Base-by-base conservation (phyloP, 2,113 vertebrate genomes). In the Pelobates fuscus region DNA sequence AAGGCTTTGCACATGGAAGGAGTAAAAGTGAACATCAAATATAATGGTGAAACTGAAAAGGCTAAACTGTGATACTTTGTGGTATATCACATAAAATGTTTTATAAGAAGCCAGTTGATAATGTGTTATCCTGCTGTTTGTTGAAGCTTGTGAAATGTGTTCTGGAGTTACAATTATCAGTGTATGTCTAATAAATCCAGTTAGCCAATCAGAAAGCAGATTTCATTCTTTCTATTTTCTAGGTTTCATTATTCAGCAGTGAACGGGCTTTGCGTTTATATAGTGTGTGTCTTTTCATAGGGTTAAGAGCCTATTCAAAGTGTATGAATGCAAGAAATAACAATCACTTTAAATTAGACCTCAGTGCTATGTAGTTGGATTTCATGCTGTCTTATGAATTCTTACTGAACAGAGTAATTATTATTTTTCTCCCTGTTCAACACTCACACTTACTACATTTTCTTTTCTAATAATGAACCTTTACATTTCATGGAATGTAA, bases 401-500 rank as follows among this genome's bases (percentile, higher is more conserved):
- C 41, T 76, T 76, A 29, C 55, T 49, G 64, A 76, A 68, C 54
- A 57, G 70, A 77, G 6, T 43, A 77, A 70, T 70, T 77, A 74
- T 52, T 73, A 60, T 80, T 81, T 80, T 46, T 71, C 67, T 78
- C 82, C 81, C 20, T 59, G 49, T 21, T 78, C 60, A 25, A 30
- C 66, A 78, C 64, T 79, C 64, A 59, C 62, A 64, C 30, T 80
- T 67, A 68, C n/a, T 30, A 78, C 20, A 69, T 72, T 69, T 15
- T 79, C 14, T 15, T 12, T 63, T 79, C 75, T 77, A 30, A 67
- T 78, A 73, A 78, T 64, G 52, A 74, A 61, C 72, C 64, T 71
- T 82, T 64, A 72, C 54, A 21, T 26, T 67, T 61, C 58, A 80
- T 79, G n/a, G 67, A 70, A 78, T 74, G 32, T 80, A 78, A 87